Evolutionary conservation across 2,113 vertebrate species (phyloP).

Genomic region (Sorex fumeus): DNA sequence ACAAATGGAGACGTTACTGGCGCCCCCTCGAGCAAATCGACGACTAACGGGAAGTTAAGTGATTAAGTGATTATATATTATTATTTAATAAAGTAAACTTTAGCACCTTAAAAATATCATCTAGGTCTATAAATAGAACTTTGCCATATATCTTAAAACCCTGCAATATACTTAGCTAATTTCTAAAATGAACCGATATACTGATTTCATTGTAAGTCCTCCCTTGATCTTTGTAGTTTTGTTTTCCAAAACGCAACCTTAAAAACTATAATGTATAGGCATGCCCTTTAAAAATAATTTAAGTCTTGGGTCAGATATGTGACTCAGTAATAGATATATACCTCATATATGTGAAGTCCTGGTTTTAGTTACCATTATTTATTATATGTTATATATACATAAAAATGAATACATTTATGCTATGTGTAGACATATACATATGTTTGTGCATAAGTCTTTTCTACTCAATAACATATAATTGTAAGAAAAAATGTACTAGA

Average conservation of each 20-base stretch:
- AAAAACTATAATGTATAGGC: conserved; percentile 23
- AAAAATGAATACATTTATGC: no score
- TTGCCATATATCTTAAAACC: conserved; percentile 32
- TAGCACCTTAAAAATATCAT: neutral
- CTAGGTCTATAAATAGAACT: conserved; percentile 1
- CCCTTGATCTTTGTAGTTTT: conserved; percentile 52
- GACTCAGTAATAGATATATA: conserved; percentile 15
- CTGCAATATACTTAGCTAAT: neutral
- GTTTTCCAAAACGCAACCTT: conserved; percentile 13
- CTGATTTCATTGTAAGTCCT: neutral
- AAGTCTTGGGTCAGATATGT: conserved; percentile 19
- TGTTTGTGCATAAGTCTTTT: no score
- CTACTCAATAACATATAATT: no score
- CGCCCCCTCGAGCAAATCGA: no score
- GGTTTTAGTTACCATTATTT: no score
- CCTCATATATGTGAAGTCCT: neutral
- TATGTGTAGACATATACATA: no score
- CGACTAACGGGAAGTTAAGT: no score
- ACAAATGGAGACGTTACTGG: no score
- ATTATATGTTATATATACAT: no score
- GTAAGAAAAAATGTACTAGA: no score
- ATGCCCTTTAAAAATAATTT: conserved; percentile 44
- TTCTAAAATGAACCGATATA: conserved; percentile 49
- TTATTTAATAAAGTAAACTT: no score
- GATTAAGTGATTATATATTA: no score